phyloP scores from a whole-genome alignment of 2,888 invertebrate genomes.

The Tetheella fluctuosa region DNA sequence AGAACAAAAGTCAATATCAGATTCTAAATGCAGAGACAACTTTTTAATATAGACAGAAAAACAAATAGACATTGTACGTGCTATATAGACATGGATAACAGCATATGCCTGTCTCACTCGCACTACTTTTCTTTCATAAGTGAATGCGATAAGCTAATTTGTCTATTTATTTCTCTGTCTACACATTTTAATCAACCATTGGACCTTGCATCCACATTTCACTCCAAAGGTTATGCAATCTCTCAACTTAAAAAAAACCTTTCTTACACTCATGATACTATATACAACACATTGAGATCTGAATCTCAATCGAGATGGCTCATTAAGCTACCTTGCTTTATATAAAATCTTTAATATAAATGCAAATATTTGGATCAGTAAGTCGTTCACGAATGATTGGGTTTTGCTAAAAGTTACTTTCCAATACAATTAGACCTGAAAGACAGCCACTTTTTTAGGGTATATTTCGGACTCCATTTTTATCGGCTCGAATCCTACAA shows the following conservation, averaged over 20 bases:
- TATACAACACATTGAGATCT: constrained; percentile 1
- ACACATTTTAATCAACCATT: background rate
- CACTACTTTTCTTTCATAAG: background rate
- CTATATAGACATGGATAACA: background rate
- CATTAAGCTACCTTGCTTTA: background rate
- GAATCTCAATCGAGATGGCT: background rate
- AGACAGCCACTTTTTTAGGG: no score
- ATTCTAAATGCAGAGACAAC: background rate
- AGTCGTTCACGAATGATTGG: no score
- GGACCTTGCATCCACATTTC: background rate
- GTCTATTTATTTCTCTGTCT: background rate
- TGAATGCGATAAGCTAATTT: background rate
- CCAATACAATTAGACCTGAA: no score
- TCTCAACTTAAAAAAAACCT: background rate
- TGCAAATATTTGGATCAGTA: background rate
- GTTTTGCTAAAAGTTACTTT: no score
- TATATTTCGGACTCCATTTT: no score
- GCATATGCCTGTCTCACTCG: background rate
- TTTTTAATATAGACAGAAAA: background rate
- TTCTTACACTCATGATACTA: constrained; percentile 6
- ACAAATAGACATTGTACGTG: background rate
- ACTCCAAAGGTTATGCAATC: background rate
- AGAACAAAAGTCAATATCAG: background rate
- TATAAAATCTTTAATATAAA: background rate
- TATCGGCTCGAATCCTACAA: no score